Percentiles rank a stretch among this genome's conserved stretches.
Conservation (phyloP, 1,140 invertebrate genomes). For the Formica selysi region DNA sequence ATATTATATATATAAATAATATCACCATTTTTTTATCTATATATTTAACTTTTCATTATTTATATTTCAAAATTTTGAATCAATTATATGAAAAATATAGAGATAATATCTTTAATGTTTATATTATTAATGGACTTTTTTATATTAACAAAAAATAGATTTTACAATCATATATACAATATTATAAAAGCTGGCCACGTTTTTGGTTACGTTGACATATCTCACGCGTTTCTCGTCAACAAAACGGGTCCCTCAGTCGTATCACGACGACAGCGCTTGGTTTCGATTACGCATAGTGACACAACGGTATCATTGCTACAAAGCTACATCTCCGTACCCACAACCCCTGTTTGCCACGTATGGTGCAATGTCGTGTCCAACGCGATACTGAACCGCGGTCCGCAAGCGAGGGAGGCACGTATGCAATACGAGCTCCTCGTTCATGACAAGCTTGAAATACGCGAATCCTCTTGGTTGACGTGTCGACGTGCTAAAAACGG, state of each 20-base stretch:
- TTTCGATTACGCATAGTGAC: conserved; percentile 76
- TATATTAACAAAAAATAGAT: background rate
- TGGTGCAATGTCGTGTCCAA: conserved; percentile 52
- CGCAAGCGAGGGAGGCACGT: conserved; percentile 17
- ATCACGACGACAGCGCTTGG: conserved; percentile 43
- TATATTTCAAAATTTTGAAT: too few species aligned
- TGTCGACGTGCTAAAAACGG: conserved; percentile 22
- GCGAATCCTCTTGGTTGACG: conserved; percentile 37
- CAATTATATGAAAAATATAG: too few species aligned
- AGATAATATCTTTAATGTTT: too few species aligned
- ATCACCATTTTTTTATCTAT: too few species aligned
- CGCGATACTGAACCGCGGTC: conserved; percentile 43
- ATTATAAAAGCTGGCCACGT: background rate
- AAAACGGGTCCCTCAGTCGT: conserved; percentile 66
- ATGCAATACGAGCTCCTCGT: conserved; percentile 67
- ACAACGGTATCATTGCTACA: conserved; percentile 82
- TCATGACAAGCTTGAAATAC: conserved; percentile 65
- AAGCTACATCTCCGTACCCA: conserved; percentile 68
- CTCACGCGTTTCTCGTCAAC: conserved; percentile 49
- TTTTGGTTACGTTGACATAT: background rate
- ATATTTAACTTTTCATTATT: too few species aligned
- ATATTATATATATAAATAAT: too few species aligned
- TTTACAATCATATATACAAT: background rate
- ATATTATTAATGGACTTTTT: too few species aligned
- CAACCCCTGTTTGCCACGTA: conserved; percentile 36